Evolutionary conservation across 2,797 vertebrate genomes (phyloP).

Genomic region (Chiroxiphia lanceolata): DNA sequence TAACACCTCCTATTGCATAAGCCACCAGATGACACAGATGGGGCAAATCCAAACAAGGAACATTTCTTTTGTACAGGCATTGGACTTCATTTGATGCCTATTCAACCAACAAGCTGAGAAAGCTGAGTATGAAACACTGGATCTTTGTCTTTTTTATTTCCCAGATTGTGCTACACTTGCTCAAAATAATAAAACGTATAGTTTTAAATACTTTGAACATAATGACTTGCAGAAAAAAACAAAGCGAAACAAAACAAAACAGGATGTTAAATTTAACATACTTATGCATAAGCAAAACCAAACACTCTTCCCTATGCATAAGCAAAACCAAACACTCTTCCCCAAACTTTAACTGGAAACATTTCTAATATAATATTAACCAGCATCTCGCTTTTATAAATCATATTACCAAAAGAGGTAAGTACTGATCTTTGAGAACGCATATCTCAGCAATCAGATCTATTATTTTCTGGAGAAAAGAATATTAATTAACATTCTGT

Average conservation of each 20-base stretch:
- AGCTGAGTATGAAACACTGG: conserved; percentile 81
- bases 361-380: background rate
- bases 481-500: background rate
- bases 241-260: background rate
- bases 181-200: conserved; percentile 59
- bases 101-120: conserved; percentile 92
- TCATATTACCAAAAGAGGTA: background rate
- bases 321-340: background rate
- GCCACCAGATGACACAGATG: conserved; percentile 99
- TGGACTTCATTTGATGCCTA: conserved; percentile 88
- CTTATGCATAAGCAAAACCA: background rate
- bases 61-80: conserved; percentile 87
- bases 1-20: conserved; percentile 88
- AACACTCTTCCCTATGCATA: background rate
- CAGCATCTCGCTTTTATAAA: background rate
- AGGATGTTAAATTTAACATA: background rate
- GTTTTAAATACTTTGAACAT: conserved; percentile 13
- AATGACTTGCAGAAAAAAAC: background rate
- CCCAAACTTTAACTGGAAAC: background rate
- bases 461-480: background rate
- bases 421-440: background rate
- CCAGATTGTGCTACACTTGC: conserved; percentile 76
- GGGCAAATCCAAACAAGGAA: conserved; percentile 90
- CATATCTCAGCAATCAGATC: background rate
- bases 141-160: conserved; percentile 83